These are phyloP conservation scores for Ichneumon xanthorius DNA, from an alignment of 2,888 invertebrate genomes.

Conservation along the genomic window DNA sequence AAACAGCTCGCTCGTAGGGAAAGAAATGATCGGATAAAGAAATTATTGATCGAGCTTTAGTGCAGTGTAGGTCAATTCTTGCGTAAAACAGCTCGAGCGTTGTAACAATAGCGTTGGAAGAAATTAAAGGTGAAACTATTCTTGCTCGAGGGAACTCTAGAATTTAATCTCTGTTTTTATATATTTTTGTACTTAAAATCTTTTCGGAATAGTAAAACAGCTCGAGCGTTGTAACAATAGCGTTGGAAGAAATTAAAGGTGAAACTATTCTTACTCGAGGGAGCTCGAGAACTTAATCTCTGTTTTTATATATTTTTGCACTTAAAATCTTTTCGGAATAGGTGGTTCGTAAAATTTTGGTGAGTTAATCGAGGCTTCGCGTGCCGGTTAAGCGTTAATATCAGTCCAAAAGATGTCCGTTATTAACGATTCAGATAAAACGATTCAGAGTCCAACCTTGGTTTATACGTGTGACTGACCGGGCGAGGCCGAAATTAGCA, in stretches of 20 bases:
- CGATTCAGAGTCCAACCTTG: constrained; percentile 38
- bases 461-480: constrained; percentile 40
- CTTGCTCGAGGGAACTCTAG: neutral
- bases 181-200: neutral
- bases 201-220: neutral
- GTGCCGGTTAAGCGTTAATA: constrained; percentile 51
- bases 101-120: neutral
- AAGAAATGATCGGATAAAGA: neutral
- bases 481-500: constrained; percentile 57
- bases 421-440: constrained; percentile 59
- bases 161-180: neutral
- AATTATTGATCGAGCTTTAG: neutral
- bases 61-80: neutral
- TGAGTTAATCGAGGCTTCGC: constrained; percentile 48
- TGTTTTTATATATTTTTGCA: neutral
- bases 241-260: neutral
- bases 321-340: neutral
- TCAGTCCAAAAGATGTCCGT: constrained; percentile 43
- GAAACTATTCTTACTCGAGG: neutral
- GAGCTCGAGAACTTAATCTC: neutral
- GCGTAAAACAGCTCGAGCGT: neutral
- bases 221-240: neutral
- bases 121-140: neutral
- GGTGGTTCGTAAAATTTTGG: constrained; percentile 13
- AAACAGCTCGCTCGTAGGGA: neutral